A percentile compares a stretch with the other conserved stretches of the same genome.
These are phyloP conservation scores for Encarsia formosa DNA, from an alignment of 2,888 invertebrate species.

Conservation along the genomic window DNA sequence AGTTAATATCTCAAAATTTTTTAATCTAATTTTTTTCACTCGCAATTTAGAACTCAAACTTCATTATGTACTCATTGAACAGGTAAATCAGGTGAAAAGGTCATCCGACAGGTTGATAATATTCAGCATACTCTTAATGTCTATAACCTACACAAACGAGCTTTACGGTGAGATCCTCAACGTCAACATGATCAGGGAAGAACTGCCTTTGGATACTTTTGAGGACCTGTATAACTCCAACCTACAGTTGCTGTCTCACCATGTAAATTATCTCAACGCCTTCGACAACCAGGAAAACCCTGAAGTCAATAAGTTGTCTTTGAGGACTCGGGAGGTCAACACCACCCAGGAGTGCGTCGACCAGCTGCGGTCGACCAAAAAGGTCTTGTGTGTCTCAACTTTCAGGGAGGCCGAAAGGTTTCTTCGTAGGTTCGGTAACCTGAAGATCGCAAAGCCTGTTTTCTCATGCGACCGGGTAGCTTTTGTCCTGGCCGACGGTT, in stretches of 20 bases:
- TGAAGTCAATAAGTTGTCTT: background rate
- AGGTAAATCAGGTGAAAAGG: too few relatives aligned
- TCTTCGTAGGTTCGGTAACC: too few relatives aligned
- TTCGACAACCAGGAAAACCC: background rate
- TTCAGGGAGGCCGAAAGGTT: too few relatives aligned
- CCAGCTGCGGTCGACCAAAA: background rate
- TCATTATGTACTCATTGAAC: too few relatives aligned
- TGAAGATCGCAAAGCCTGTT: too few relatives aligned
- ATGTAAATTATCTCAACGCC: background rate
- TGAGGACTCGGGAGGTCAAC: background rate
- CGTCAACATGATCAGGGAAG: background rate
- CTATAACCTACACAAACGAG: background rate
- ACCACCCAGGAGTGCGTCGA: background rate
- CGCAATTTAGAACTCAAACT: too few relatives aligned
- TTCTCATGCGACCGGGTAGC: too few relatives aligned
- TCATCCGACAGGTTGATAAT: too few relatives aligned
- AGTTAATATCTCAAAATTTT: too few relatives aligned
- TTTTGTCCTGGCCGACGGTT: too few relatives aligned
- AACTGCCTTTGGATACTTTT: background rate
- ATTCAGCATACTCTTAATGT: too few relatives aligned
- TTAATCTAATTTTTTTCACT: too few relatives aligned
- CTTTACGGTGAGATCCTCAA: background rate
- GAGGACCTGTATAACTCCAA: background rate
- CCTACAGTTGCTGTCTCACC: background rate
- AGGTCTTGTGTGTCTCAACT: background rate